These are phyloP conservation scores for Phodopus roborovskii DNA, from an alignment of 2,113 vertebrate genomes.

Conservation along the genomic window DNA sequence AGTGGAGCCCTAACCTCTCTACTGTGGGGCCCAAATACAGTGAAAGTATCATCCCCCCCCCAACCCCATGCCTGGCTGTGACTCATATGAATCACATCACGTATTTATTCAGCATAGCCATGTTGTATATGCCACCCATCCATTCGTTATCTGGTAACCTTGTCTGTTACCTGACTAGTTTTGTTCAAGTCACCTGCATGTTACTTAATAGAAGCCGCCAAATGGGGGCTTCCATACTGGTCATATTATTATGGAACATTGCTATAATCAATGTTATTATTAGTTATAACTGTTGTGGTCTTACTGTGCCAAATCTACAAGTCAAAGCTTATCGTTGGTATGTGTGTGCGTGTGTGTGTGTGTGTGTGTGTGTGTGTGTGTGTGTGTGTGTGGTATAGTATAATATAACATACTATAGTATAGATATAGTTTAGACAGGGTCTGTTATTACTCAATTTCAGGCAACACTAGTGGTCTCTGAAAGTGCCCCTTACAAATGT, in stretches of 20 bases:
- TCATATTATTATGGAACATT: background rate
- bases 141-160: background rate
- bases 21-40: background rate
- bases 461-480: background rate
- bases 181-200: background rate
- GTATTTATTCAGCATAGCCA: background rate
- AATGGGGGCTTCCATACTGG: background rate
- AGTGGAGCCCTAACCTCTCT: background rate
- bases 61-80: background rate
- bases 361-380: background rate
- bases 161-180: background rate
- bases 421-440: background rate
- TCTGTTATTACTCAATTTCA: background rate
- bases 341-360: background rate
- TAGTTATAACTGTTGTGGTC: background rate
- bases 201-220: background rate
- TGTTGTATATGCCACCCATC: background rate
- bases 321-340: background rate
- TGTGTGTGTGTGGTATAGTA: background rate
- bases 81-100: background rate
- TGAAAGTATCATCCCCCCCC: background rate
- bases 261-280: background rate
- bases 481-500: background rate
- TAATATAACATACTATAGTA: background rate
- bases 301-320: background rate